A percentile compares a stretch with the other conserved stretches of the same genome.
Evolutionary conservation across 2,888 invertebrate genomes (phyloP).

Genomic region (Watsonalla binaria): DNA sequence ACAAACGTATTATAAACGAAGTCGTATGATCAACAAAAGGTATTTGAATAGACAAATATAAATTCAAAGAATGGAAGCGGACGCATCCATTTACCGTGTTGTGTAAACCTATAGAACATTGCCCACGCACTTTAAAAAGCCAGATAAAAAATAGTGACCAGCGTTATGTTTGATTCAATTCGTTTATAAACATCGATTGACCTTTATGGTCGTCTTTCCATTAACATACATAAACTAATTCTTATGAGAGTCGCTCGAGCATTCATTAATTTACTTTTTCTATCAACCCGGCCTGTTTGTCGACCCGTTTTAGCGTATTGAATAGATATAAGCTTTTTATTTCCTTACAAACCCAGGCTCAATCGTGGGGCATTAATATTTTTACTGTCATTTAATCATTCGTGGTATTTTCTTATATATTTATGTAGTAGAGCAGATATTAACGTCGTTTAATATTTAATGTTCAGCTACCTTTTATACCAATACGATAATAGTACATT

Average conservation of each 20-base stretch:
- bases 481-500: background rate
- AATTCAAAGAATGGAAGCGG: slow-evolving; percentile 29
- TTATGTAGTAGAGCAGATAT: slow-evolving; percentile 32
- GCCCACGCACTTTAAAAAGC: slow-evolving; percentile 31
- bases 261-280: slow-evolving; percentile 46
- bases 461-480: slow-evolving; percentile 19
- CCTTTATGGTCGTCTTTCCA: slow-evolving; percentile 41
- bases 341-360: slow-evolving; percentile 35
- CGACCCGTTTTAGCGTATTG: slow-evolving; percentile 35
- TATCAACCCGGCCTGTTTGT: slow-evolving; percentile 31
- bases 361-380: slow-evolving; percentile 47
- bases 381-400: slow-evolving; percentile 48
- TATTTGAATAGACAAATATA: slow-evolving; percentile 35
- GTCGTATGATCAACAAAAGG: slow-evolving; percentile 38
- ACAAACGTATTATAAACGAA: slow-evolving; percentile 32
- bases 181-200: slow-evolving; percentile 42
- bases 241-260: slow-evolving; percentile 30
- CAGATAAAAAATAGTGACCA: slow-evolving; percentile 34
- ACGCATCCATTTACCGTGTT: slow-evolving; percentile 34
- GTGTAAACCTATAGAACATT: slow-evolving; percentile 30
- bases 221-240: slow-evolving; percentile 50
- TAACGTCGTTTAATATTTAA: slow-evolving; percentile 31
- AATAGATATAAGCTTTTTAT: slow-evolving; percentile 42
- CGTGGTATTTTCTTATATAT: slow-evolving; percentile 28
- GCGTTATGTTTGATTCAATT: slow-evolving; percentile 35